Evolutionary conservation across 2,888 invertebrate genomes (phyloP), one percentile per base, ranked within the genome.

Genomic region (Cataglyphis albicans): DNA sequence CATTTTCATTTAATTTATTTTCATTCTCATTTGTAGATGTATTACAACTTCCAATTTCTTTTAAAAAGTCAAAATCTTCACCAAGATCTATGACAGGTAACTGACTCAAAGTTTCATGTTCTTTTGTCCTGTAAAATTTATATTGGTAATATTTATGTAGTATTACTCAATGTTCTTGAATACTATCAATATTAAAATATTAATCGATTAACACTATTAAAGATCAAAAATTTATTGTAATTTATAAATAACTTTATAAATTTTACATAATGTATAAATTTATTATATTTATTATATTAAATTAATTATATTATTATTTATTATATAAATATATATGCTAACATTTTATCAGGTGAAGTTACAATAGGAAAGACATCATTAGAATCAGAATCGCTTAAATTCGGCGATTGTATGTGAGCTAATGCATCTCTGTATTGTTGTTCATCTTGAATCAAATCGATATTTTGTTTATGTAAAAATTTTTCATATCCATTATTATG

Each of bases 61-160:
- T 88, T 73, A 88, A 74, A n/a, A 85, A 85, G 48, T 87, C 85
- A 81, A 94, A 94, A 90, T 94, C 94, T 57, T 94, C 93, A 3
- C 94, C 94, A 25, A 94, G 87, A 88, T 94, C 91, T 55, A 94
- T 93, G 10, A 89, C 38, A 55, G 94, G 94, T 44, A 94, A 84
- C 82, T 94, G 93, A 83, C 82, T 88, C n/a, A 90, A 21, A 6
- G 61, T 78, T 73, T 88, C 80, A 41, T 0, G 0, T 21, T 80
- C n/a, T 15, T 73, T 29, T 12, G 3, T 0, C 25, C 59, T 61
- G 67, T 67, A 52, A 52, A 52, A 74, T 44, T 59, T 52, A 70
- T 4, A 32, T 67, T 55, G 35, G 18, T 38, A 41, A 18, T 35
- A 52, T 57, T 72, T 63, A 73, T 32, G 41, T 68, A 29, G 1